Conservation (phyloP, 53 echinoderm and acorn worm genomes). For the Arbacia lixula region DNA sequence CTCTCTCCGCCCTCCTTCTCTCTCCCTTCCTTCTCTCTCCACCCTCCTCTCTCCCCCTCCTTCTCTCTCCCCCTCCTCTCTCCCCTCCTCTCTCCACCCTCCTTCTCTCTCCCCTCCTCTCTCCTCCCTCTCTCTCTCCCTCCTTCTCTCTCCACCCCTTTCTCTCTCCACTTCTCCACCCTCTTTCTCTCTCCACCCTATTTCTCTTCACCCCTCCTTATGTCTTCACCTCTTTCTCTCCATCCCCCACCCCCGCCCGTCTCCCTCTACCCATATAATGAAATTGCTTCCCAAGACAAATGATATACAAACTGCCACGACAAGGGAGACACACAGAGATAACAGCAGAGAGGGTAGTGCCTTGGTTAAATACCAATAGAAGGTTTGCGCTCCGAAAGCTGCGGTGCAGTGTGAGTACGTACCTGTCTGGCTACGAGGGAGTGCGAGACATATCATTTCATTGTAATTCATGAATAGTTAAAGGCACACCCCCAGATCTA, state of each 20-base stretch:
- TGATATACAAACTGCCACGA: slow-evolving; percentile 5
- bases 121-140: background rate
- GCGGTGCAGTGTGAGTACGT: no score
- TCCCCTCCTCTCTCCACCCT: background rate
- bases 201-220: background rate
- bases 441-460: background rate
- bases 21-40: background rate
- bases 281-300: slow-evolving; percentile 23
- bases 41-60: background rate
- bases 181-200: background rate
- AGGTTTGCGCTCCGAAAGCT: no score
- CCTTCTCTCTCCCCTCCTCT: background rate
- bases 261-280: slow-evolving; percentile 10
- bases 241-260: background rate
- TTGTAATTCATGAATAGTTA: slow-evolving; percentile 6
- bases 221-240: background rate
- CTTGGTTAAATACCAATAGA: slow-evolving; percentile 24
- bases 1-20: background rate
- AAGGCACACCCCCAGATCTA: no score
- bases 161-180: background rate
- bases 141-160: background rate
- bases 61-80: background rate
- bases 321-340: slow-evolving; percentile 3
- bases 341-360: no score
- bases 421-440: no score